Conservation (phyloP, 2,113 vertebrate species). For the Pachypanchax playfairii region DNA sequence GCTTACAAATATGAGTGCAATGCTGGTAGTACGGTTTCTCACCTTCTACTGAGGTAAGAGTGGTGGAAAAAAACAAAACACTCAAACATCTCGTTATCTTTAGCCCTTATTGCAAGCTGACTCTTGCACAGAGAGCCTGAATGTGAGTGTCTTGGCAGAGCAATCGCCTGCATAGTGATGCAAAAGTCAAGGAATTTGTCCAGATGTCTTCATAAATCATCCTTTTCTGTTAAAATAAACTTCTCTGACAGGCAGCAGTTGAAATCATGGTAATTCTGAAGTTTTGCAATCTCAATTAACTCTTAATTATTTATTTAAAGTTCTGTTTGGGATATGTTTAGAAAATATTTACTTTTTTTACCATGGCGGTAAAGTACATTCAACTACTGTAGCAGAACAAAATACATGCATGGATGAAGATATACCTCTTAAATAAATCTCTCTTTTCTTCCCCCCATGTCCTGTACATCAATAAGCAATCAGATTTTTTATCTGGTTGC, state of each 20-base stretch:
- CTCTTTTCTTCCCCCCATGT: too few relatives aligned
- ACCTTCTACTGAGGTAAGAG: constrained; percentile 74
- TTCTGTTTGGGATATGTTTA: constrained; percentile 4
- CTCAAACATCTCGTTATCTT: constrained; percentile 73
- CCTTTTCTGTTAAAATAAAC: constrained; percentile 50
- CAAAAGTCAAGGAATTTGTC: constrained; percentile 60
- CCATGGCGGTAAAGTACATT: not conserved
- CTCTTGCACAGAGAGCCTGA: constrained; percentile 60
- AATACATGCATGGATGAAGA: not conserved
- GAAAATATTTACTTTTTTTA: constrained; percentile 12
- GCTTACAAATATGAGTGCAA: constrained; percentile 77
- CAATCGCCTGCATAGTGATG: constrained; percentile 68
- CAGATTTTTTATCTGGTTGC: too few relatives aligned
- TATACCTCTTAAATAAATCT: too few relatives aligned
- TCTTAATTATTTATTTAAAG: constrained; percentile 4
- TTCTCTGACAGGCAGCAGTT: constrained; percentile 9
- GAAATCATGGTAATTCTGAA: constrained; percentile 6
- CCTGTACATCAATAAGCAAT: too few relatives aligned
- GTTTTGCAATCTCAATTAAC: constrained; percentile 20
- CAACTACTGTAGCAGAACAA: not conserved
- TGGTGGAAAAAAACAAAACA: constrained; percentile 50
- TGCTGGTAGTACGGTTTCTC: constrained; percentile 84
- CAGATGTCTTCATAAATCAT: constrained; percentile 67
- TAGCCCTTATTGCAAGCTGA: constrained; percentile 75
- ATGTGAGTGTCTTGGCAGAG: constrained; percentile 58